Base-by-base conservation (phyloP, 37 sponge, comb jelly and placozoan species). In the Hormiphora californensis region DNA sequence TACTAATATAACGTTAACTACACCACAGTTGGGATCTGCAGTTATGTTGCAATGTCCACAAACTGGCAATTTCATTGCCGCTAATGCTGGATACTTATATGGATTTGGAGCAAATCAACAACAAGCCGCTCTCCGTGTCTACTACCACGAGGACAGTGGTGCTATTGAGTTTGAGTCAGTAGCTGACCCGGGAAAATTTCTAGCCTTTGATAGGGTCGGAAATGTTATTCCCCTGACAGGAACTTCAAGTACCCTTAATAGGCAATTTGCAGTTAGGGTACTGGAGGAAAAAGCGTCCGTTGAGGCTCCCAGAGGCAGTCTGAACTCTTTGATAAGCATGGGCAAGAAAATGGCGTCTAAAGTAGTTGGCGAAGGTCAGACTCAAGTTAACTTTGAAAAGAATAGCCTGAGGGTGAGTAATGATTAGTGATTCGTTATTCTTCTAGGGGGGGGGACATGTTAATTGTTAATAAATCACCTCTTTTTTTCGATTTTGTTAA, bases 131-230 rank as follows among this genome's bases (percentile, higher is more conserved):
- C 81, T 73, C 4, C 35, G 81, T n/a, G 81, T 73, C 12, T 73
- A 73, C 44, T 73, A 73, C 25, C 81, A 73, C 35, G 81, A 73
- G 35, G 81, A 73, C 44, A 73, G 81, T 40, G 81, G 81, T 43
- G 81, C 81, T 40, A 73, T 73, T 19, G 81, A 73, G 46, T 73
- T 73, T 21, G 81, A 73, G 44, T 1, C 81, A 8, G 40, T 43
- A 22, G 81, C 81, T 7, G 81, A 73, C 23, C 81, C 81, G 4
- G 81, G 81, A 1, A 73, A 73, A 33, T 73, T 73, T 30, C 81
- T 73, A 21, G 81, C 81, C 22, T 73, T 73, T 41, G 81, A 73
- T 30, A 39, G 35, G 28, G 7, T 28, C 23, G 81, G 81, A 8
- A 73, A 73, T 41, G 38, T 73, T 46, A 73, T 73, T 36, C 81